Base-by-base conservation (phyloP, 1,140 invertebrate genomes). In the Leptonema lineaticorne region DNA sequence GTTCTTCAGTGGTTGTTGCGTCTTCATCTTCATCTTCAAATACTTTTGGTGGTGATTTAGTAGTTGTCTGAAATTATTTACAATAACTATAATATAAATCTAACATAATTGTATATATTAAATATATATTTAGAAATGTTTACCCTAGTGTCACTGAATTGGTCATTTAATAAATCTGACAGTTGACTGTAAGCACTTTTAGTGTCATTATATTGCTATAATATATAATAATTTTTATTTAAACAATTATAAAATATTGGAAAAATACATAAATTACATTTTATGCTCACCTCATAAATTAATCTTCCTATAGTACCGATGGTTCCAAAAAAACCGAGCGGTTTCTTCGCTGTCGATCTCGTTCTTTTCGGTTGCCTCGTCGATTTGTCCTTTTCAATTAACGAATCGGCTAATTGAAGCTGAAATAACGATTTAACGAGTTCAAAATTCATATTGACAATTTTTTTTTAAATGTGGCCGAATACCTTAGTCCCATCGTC, bases 141-240 rank as follows among this genome's bases (percentile, higher is more conserved):
- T 76, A 82, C 81, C 67, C 78, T 76, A 11, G 67, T 76, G 69
- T 79, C 78, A 9, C 74, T 64, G 74, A 83, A 81, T 71, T 82
- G 79, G 65, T 75, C 77, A 67, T 72, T 78, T 1, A 83, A 76
- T 65, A 81, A 75, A 29, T 79, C 78, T 4, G 80, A 78, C 70
- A 83, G 74, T 76, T 83, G 81, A 63, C 66, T 76, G 66, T 80
- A 81, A 1, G 81, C 81, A 73, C 81, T 83, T 75, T 81, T 82
- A 2, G 81, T 83, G 50, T 83, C 81, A 72, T 83, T 83, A 26
- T 79, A 75, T 83, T 83, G 81, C 81, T 83, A 77, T 72, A 82
- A 82, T 69, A 24, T 50, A 63, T 16, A 29, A 63, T 1, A n/a
- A n/a, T n/a, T n/a, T n/a, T n/a, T n/a, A n/a, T n/a, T n/a, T n/a